Conservation (phyloP, 2,797 vertebrate species). For the Hirundo rustica region DNA sequence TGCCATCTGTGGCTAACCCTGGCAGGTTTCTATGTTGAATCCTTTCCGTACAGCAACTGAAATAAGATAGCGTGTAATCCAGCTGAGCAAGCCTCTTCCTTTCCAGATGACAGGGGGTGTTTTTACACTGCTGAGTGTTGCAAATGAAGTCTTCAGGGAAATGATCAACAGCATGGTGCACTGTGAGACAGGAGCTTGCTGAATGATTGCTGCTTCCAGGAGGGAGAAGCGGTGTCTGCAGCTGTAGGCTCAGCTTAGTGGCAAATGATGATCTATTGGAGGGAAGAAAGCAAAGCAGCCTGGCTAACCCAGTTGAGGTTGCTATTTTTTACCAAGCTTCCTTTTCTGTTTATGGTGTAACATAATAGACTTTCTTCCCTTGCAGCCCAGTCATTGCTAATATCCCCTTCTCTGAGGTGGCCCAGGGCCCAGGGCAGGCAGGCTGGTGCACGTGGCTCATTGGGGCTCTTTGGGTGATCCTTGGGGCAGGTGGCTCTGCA, state of each 20-base stretch:
- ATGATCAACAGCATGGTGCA: neutral
- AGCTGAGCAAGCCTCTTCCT: neutral
- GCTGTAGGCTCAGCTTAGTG: neutral
- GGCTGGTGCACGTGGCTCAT: neutral
- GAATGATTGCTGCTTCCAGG: neutral
- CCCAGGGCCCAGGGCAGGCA: neutral
- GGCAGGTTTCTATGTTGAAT: neutral
- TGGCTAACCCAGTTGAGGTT: neutral
- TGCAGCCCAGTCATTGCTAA: neutral
- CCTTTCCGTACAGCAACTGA: neutral
- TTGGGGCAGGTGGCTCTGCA: neutral
- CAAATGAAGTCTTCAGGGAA: constrained; percentile 48
- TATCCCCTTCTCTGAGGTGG: neutral
- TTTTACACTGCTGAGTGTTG: constrained; percentile 26
- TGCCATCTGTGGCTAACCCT: neutral
- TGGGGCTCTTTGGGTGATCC: neutral
- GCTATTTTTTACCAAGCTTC: constrained; percentile 9
- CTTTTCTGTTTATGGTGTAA: neutral
- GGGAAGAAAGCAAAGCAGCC: neutral
- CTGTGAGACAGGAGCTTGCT: neutral
- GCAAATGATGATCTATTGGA: constrained; percentile 22
- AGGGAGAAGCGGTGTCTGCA: neutral
- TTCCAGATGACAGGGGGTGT: neutral
- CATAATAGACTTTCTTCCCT: neutral
- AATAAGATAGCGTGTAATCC: neutral